Base-by-base conservation (phyloP, 2,888 invertebrate genomes). In the Tromatobia lineatoria region DNA sequence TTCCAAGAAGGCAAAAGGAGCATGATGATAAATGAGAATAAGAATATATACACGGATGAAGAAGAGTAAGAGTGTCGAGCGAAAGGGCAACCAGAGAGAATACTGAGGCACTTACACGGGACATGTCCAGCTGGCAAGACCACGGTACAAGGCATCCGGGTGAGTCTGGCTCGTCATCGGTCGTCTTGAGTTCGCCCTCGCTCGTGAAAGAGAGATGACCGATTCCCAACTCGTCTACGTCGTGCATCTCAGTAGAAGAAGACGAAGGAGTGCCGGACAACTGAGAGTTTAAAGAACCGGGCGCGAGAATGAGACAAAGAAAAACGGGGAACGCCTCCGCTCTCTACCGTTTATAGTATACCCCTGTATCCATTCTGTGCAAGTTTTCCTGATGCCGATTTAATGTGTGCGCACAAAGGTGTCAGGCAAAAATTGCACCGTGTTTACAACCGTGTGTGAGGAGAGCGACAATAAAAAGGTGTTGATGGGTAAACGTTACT, bases 391-490 rank as follows among this genome's bases (percentile, higher is more conserved):
- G 47, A 47, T 47, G 47, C 74, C 38, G 15, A 54, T 52, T 42
- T 57, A 57, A 74, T 67, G 38, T 45, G 54, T 45, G 38, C 66
- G 20, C 47, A 75, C 23, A 54, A 57, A 71, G 45, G 76, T 76
- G 77, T 54, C 70, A 29, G 54, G 76, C 52, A 83, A 83, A 86
- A 87, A 88, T 3, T 79, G 69, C 52, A 64, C 80, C 81, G 80
- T 83, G 86, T 88, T 88, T 88, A 86, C 87, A 87, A 83, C 85
- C 88, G 57, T 50, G 70, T 54, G 76, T 45, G 15, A 54, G 42
- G 70, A 18, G 71, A 47, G 47, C 83, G 82, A 70, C 86, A 87
- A 85, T 88, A 89, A 87, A 87, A 87, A 87, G 87, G 87, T 87
- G 29, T 2, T 29, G 29, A 29, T 29, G 29, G 29, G 34, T 20